Evolutionary conservation across 2,888 invertebrate species (phyloP).

Genomic region (Cataglyphis altisquamis): DNA sequence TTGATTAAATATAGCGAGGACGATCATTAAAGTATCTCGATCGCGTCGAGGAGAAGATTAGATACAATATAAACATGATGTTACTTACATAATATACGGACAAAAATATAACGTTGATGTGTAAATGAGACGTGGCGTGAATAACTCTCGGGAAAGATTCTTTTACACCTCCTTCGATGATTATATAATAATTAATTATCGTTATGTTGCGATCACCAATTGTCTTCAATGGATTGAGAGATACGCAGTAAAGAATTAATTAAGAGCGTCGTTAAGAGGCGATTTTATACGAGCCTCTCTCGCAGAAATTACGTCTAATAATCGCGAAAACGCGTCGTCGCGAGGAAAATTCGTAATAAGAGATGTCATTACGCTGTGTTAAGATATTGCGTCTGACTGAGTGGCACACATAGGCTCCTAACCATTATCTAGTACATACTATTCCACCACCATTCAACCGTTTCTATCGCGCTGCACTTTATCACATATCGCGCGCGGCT

Average conservation of each 20-base stretch:
- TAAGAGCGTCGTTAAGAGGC: neutral
- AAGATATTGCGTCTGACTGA: slow-evolving; percentile 28
- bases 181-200: neutral
- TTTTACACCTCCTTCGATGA: neutral
- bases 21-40: slow-evolving; percentile 14
- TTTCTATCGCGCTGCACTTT: slow-evolving; percentile 35
- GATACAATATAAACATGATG: neutral
- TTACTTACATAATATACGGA: neutral
- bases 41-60: slow-evolving; percentile 6
- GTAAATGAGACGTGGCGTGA: neutral
- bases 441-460: slow-evolving; percentile 55
- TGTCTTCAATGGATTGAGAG: neutral
- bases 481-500: slow-evolving; percentile 36
- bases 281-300: slow-evolving; percentile 10
- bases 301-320: slow-evolving; percentile 16
- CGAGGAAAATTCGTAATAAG: slow-evolving; percentile 38
- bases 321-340: slow-evolving; percentile 21
- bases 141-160: neutral
- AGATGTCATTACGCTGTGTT: slow-evolving; percentile 30
- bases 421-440: slow-evolving; percentile 42
- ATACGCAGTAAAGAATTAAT: slow-evolving; percentile 4
- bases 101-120: neutral
- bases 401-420: slow-evolving; percentile 50
- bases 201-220: neutral
- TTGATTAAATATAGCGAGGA: neutral